phyloP scores from a whole-genome alignment of 2,797 vertebrate genomes.

The Myripristis murdjan region DNA sequence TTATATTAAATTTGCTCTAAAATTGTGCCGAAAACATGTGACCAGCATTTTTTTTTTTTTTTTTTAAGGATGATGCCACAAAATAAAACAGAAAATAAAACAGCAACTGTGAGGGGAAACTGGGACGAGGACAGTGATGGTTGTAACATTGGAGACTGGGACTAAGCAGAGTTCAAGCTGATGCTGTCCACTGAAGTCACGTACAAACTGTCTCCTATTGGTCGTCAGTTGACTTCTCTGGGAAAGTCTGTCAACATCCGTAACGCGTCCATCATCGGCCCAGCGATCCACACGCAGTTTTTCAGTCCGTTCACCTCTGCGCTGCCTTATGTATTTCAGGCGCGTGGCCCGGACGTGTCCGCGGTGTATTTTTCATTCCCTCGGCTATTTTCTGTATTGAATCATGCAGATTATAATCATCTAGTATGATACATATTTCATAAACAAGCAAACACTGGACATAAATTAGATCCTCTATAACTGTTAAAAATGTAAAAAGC shows the following conservation, averaged over 20 bases:
- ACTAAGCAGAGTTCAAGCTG: constrained; percentile 39
- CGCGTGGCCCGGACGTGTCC: too few species aligned
- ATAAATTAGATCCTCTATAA: constrained; percentile 82
- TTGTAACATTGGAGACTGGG: too few species aligned
- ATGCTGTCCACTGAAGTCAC: constrained; percentile 36
- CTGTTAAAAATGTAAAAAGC: constrained; percentile 86
- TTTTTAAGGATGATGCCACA: constrained; percentile 5
- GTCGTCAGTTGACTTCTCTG: too few species aligned
- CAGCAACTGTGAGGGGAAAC: constrained; percentile 21
- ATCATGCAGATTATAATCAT: constrained; percentile 85
- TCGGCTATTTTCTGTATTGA: constrained; percentile 65
- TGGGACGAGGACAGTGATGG: constrained; percentile 43
- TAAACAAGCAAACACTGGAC: constrained; percentile 87
- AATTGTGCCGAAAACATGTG: constrained; percentile 48
- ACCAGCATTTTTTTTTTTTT: constrained; percentile 52
- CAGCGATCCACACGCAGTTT: too few species aligned
- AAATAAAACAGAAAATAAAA: constrained; percentile 52
- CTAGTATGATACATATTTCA: constrained; percentile 81
- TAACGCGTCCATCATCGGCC: too few species aligned
- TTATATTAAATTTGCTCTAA: constrained; percentile 74
- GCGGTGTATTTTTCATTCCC: constrained; percentile 53
- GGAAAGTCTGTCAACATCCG: too few species aligned
- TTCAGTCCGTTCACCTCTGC: too few species aligned
- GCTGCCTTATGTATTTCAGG: too few species aligned
- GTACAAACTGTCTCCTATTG: too few species aligned